Evolutionary conservation across 2,797 vertebrate species (phyloP), one percentile per base, ranked within the genome.

Genomic region (Microcaecilia unicolor): DNA sequence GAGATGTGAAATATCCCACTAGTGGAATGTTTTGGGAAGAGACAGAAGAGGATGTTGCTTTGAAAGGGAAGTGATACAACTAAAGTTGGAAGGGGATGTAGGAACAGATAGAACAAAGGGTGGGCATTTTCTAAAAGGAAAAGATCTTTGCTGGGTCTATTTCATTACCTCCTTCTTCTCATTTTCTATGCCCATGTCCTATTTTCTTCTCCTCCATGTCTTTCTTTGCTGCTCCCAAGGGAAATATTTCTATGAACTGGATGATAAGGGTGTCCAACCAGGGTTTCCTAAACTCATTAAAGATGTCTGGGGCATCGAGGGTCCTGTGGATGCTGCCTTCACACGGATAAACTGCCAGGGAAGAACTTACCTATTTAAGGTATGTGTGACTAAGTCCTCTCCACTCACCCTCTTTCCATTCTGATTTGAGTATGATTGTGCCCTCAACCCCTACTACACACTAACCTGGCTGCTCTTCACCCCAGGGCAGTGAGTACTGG

Each of bases 291-390:
- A 92, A 51, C 87, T 88, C 28, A 98, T 98, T 61, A 63, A 62
- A 14, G 91, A 95, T 0, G 68, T 93, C 25, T 98, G 93, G 95
- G 95, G 95, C 10, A 87, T 98, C 0, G 28, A 85, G 7, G 94
- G 93, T 1, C 93, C 96, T 18, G 77, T 98, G 0, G 89, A 94
- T 1, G 88, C 93, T 1, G 93, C 92, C 30, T 98, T 99, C 66
- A 99, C 93, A 6, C 91, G 95, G 23, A 80, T 95, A 66, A 99
- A 97, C 84, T 98, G 96, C 53, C 85, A 96, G 55, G 95, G 93
- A 22, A 97, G 97, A 66, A 86, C 86, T 20, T 98, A 97, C 49
- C 76, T 99, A 25, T 99, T 99, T 64, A 90, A 98, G 92, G 96
- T 97, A 42, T 29, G 61, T 29, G 61, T 15, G 27, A 11, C 10